A percentile compares a stretch with the other conserved stretches of the same genome.
These are phyloP conservation scores for Limnephilus rhombicus DNA, from an alignment of 2,888 invertebrate species.

Conservation along the genomic window DNA sequence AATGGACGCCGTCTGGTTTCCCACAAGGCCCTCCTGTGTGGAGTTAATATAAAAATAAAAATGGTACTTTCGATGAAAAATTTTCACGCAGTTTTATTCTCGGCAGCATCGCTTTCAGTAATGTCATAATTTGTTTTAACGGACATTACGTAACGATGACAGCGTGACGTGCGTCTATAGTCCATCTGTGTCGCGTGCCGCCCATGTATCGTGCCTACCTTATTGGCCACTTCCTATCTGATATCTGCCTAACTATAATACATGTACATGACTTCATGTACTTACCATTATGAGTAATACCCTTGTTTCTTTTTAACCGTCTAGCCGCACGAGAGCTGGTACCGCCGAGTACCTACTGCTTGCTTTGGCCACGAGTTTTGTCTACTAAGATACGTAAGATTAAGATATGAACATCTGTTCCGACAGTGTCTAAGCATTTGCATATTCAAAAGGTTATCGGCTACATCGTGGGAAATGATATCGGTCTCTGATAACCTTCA, in stretches of 20 bases:
- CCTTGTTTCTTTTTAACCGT: neutral
- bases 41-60: too few species aligned
- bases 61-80: too few species aligned
- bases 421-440: neutral
- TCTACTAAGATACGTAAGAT: too few species aligned
- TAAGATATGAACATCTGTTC: neutral
- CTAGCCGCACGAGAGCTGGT: neutral
- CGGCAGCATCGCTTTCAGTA: too few species aligned
- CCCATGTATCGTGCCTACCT: neutral
- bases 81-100: too few species aligned
- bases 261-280: neutral
- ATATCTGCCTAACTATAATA: neutral
- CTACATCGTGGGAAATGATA: neutral
- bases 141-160: neutral
- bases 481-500: neutral
- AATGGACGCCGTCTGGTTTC: too few species aligned
- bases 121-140: neutral
- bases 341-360: too few species aligned
- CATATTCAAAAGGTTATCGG: neutral
- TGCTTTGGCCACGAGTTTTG: neutral
- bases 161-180: neutral
- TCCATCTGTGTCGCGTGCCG: neutral
- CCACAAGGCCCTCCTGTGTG: too few species aligned
- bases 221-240: neutral
- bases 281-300: neutral